phyloP scores from a whole-genome alignment of 2,797 vertebrate genomes.

The Chaunax sp. region DNA sequence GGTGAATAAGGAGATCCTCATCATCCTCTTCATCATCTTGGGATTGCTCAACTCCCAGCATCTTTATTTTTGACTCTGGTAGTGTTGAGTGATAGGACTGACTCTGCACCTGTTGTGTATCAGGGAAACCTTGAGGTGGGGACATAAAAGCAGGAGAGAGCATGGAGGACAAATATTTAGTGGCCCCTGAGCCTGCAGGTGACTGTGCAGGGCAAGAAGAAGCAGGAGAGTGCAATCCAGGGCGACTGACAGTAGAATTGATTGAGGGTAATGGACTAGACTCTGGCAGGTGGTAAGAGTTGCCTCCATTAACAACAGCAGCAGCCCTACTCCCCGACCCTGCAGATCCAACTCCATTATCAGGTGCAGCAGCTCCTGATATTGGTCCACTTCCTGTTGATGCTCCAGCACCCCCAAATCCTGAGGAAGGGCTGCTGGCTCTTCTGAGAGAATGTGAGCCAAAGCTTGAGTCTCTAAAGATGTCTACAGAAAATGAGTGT shows the following conservation, averaged over 20 bases:
- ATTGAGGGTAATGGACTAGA: conserved; percentile 88
- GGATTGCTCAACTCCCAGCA: conserved; percentile 76
- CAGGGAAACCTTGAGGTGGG: conserved; percentile 83
- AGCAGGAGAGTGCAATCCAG: conserved; percentile 88
- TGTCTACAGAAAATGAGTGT: conserved; percentile 80
- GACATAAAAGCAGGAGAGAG: conserved; percentile 88
- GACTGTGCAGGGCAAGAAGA: conserved; percentile 80
- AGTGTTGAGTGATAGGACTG: conserved; percentile 82
- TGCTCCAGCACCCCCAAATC: conserved; percentile 77
- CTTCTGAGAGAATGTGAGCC: conserved; percentile 77
- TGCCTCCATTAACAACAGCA: conserved; percentile 64
- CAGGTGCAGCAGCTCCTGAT: conserved; percentile 52
- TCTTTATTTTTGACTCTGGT: conserved; percentile 80
- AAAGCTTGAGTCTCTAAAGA: conserved; percentile 81
- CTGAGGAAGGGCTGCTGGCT: conserved; percentile 87
- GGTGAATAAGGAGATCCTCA: conserved; percentile 91
- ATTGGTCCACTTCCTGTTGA: conserved; percentile 67
- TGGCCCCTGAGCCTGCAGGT: conserved; percentile 77
- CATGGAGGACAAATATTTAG: conserved; percentile 88
- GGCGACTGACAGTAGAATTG: conserved; percentile 82
- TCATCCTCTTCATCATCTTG: conserved; percentile 80
- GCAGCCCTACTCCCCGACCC: conserved; percentile 64
- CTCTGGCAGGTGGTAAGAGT: conserved; percentile 81
- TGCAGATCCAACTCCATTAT: no score
- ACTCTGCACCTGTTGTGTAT: conserved; percentile 72